Evolutionary conservation across 2,113 vertebrate genomes (phyloP).

Genomic region (Hippocampus zosterae): DNA sequence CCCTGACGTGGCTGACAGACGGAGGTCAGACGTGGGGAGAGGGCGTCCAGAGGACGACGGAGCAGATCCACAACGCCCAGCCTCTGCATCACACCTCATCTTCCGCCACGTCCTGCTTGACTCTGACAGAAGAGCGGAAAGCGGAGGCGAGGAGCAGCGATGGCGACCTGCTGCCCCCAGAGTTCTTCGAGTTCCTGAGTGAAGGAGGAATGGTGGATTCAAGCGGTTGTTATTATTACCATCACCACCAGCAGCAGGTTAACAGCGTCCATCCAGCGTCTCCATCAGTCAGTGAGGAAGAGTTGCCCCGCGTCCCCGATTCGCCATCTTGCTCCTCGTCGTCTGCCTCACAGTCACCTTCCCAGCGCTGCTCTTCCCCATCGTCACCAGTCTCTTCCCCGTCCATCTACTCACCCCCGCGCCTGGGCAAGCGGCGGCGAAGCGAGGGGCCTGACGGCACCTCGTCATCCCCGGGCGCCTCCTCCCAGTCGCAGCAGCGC

Average conservation of each 20-base stretch:
- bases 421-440: constrained; percentile 69
- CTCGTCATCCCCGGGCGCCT: constrained; percentile 55
- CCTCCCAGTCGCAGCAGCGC: constrained; percentile 31
- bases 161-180: constrained; percentile 74
- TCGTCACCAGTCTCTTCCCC: constrained; percentile 68
- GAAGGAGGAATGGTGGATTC: constrained; percentile 70
- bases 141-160: constrained; percentile 47
- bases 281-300: constrained; percentile 72
- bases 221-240: constrained; percentile 57
- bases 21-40: constrained; percentile 73
- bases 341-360: constrained; percentile 71
- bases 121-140: constrained; percentile 65
- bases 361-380: constrained; percentile 70
- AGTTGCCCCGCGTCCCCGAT: constrained; percentile 69
- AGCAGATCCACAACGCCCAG: constrained; percentile 63
- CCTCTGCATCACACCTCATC: constrained; percentile 65
- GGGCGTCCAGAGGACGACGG: constrained; percentile 70
- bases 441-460: constrained; percentile 54
- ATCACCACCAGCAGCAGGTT: constrained; percentile 61
- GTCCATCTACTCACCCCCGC: constrained; percentile 52
- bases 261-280: constrained; percentile 56
- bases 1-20: constrained; percentile 77
- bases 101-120: constrained; percentile 61
- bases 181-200: constrained; percentile 78
- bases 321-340: constrained; percentile 74